These are phyloP conservation scores for Tetragonisca angustula DNA, from an alignment of 2,888 invertebrate genomes.

Conservation along the genomic window DNA sequence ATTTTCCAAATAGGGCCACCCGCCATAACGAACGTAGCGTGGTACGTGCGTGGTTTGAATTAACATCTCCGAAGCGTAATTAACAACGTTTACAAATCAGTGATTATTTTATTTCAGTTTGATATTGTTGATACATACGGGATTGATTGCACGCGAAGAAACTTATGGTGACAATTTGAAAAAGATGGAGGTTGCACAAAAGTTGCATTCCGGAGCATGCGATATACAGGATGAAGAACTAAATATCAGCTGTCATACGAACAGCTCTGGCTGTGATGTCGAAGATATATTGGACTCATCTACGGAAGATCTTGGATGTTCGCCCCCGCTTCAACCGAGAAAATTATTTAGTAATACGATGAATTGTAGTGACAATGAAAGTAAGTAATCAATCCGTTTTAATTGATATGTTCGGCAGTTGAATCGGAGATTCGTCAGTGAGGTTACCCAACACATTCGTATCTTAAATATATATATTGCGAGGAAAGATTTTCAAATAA, in stretches of 20 bases:
- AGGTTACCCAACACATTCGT: not conserved
- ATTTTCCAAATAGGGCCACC: slow-evolving; percentile 70
- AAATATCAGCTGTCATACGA: slow-evolving; percentile 85
- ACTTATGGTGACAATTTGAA: slow-evolving; percentile 67
- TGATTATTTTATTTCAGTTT: slow-evolving; percentile 43
- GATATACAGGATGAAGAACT: slow-evolving; percentile 85
- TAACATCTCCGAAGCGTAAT: slow-evolving; percentile 66
- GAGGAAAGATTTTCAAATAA: not conserved
- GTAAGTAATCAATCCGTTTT: slow-evolving; percentile 61
- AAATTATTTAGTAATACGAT: slow-evolving; percentile 87
- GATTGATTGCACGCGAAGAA: slow-evolving; percentile 32
- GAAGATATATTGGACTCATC: slow-evolving; percentile 88
- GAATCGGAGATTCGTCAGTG: not conserved
- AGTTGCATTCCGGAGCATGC: slow-evolving; percentile 81
- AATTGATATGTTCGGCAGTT: not conserved
- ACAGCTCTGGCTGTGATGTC: slow-evolving; percentile 87
- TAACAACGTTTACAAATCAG: slow-evolving; percentile 59
- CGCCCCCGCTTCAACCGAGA: slow-evolving; percentile 86
- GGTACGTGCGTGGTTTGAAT: slow-evolving; percentile 74
- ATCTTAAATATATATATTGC: not conserved
- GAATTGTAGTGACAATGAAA: slow-evolving; percentile 80
- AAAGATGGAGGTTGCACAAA: slow-evolving; percentile 81
- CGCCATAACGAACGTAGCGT: slow-evolving; percentile 79
- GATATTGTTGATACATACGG: slow-evolving; percentile 34
- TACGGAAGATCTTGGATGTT: slow-evolving; percentile 86